phyloP scores from a whole-genome alignment of 2,888 invertebrate species.

The Plagodis pulveraria region DNA sequence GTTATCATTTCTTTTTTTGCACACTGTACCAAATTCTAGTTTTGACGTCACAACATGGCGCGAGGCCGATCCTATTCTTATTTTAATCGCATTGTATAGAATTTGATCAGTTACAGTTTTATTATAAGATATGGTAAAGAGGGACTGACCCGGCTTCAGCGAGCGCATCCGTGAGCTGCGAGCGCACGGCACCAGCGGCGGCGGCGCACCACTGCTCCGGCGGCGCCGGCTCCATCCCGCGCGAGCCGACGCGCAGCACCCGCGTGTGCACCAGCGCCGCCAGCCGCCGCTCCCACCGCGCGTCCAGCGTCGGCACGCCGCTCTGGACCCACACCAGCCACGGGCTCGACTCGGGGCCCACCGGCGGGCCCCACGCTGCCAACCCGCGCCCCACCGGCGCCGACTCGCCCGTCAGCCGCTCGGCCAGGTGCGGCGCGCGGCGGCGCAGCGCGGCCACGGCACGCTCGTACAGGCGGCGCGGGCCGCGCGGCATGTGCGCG shows the following conservation, averaged over 20 bases:
- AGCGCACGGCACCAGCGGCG: constrained; percentile 49
- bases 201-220: constrained; percentile 60
- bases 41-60: too few relatives aligned
- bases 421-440: constrained; percentile 52
- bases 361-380: constrained; percentile 28
- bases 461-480: constrained; percentile 51
- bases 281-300: constrained; percentile 54
- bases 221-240: constrained; percentile 37
- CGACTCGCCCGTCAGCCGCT: constrained; percentile 44
- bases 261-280: constrained; percentile 52
- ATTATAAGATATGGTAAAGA: too few relatives aligned
- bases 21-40: too few relatives aligned
- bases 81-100: too few relatives aligned
- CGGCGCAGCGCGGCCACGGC: constrained; percentile 51
- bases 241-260: constrained; percentile 46
- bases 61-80: too few relatives aligned
- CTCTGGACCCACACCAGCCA: constrained; percentile 54
- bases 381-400: constrained; percentile 26
- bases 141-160: constrained; percentile 56
- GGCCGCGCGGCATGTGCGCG: constrained; percentile 45
- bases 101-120: too few relatives aligned
- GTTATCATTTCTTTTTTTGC: too few relatives aligned
- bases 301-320: constrained; percentile 40
- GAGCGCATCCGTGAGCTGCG: constrained; percentile 55
- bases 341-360: constrained; percentile 44